Base-by-base conservation (phyloP, 1,140 invertebrate species). In the Drosophila repleta region DNA sequence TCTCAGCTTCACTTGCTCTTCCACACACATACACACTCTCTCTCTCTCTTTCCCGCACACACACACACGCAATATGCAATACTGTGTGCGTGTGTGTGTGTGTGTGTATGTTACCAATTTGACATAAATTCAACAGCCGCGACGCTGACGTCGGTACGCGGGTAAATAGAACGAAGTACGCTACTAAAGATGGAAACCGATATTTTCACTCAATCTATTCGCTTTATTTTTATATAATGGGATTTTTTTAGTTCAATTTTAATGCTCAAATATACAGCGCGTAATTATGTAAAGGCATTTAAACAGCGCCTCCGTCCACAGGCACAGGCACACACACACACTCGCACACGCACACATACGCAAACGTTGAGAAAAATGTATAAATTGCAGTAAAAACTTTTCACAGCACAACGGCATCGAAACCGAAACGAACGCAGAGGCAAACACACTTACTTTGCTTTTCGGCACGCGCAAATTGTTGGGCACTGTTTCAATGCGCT, bases 51-150 rank as follows among this genome's bases (percentile, higher is more conserved):
- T 62, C 51, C 5, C 35, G 18, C 46, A 65, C 55, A 65, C 60
- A 69, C 51, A 68, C 61, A 72, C 53, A 73, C 18, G 55, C 49
- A 71, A 69, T 75, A 78, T 75, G 67, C 57, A 72, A 79, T 80
- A 62, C 61, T 82, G 63, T 67, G 58, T 32, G 20, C 76, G 48
- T 74, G 64, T 82, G 57, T n/a, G n/a, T 29, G 29, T 80, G 43
- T 69, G 68, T 83, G 76, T 74, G 81, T 88, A 46, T 78, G 83
- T 88, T 88, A 88, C 83, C 83, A 88, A 88, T 88, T 88, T 88
- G 83, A 88, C 83, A 88, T 88, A 88, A 88, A 88, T 88, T 89
- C 83, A 88, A 88, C 83, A 88, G 83, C 83, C 83, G 83, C 81
- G 73, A 84, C 81, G 81, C 81, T 84, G 80, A 84, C 80, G 79